Conservation (phyloP, 2,113 vertebrate genomes). For the Mugil cephalus region DNA sequence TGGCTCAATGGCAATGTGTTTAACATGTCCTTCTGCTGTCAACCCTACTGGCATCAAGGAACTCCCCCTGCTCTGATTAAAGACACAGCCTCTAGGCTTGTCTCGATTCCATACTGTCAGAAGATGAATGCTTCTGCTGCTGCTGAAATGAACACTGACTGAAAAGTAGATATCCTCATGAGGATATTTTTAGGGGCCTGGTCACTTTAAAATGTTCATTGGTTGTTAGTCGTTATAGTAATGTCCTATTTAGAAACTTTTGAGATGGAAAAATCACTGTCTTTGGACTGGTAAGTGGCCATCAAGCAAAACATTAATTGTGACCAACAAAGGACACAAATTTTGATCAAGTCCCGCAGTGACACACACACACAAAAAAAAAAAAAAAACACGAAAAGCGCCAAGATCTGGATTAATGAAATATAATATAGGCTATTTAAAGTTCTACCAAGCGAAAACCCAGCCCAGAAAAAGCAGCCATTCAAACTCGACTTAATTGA, state of each 20-base stretch:
- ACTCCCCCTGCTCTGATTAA: slow-evolving; percentile 65
- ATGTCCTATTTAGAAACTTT: neutral
- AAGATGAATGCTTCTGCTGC: slow-evolving; percentile 27
- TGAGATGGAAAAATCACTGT: neutral
- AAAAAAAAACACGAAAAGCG: neutral
- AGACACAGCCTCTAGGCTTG: slow-evolving; percentile 47
- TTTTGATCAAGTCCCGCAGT: neutral
- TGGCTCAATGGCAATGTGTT: slow-evolving; percentile 70
- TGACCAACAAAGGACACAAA: neutral
- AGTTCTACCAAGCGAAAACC: no score
- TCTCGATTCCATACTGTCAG: slow-evolving; percentile 34
- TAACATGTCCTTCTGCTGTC: slow-evolving; percentile 69
- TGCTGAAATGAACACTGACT: slow-evolving; percentile 15
- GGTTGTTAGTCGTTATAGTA: neutral
- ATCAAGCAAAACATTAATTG: neutral
- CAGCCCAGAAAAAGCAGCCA: no score
- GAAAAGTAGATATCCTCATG: slow-evolving; percentile 38
- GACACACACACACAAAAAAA: neutral
- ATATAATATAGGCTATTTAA: no score
- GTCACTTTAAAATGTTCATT: slow-evolving; percentile 3
- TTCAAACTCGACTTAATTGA: slow-evolving; percentile 16
- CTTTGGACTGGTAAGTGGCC: neutral
- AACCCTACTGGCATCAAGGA: slow-evolving; percentile 49
- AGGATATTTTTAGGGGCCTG: neutral
- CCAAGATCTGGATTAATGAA: no score